Evolutionary conservation across 2,888 invertebrate species (phyloP).

Genomic region (Spisula solida): DNA sequence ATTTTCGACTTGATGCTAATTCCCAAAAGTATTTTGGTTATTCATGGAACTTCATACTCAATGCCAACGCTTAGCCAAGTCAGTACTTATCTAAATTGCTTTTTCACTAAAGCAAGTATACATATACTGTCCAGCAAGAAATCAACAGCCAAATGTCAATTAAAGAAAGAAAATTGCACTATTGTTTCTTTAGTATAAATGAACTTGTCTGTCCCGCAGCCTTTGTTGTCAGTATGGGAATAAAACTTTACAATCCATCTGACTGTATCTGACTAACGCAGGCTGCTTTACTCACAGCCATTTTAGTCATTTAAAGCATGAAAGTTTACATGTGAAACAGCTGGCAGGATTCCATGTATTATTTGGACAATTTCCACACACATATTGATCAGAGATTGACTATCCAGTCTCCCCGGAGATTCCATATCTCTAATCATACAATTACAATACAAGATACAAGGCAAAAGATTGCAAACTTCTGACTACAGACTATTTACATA

Average conservation of each 20-base stretch:
- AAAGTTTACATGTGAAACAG: not conserved
- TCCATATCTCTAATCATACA: conserved; percentile 7
- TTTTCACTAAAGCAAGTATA: not conserved
- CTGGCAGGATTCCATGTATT: not conserved
- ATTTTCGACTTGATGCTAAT: too few relatives aligned
- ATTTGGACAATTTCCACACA: conserved; percentile 15
- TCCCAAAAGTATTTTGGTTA: too few relatives aligned
- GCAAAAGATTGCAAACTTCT: not conserved
- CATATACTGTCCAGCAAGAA: too few relatives aligned
- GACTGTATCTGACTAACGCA: not conserved
- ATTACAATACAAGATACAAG: conserved; percentile 21
- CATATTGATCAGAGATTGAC: not conserved
- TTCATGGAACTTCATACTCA: too few relatives aligned
- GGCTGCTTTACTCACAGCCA: not conserved
- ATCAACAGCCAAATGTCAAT: too few relatives aligned
- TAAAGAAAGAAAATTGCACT: too few relatives aligned
- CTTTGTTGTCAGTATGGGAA: not conserved
- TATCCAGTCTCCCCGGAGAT: not conserved
- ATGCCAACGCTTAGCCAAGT: too few relatives aligned
- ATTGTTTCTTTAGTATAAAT: too few relatives aligned
- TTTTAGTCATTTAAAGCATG: not conserved
- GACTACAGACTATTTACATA: not conserved
- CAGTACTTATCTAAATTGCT: too few relatives aligned
- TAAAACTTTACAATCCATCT: not conserved
- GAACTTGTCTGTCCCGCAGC: too few relatives aligned